Evolutionary conservation across 1,140 invertebrate species (phyloP), one percentile per base, ranked within the genome.

Genomic region (Euwallacea fornicatus): DNA sequence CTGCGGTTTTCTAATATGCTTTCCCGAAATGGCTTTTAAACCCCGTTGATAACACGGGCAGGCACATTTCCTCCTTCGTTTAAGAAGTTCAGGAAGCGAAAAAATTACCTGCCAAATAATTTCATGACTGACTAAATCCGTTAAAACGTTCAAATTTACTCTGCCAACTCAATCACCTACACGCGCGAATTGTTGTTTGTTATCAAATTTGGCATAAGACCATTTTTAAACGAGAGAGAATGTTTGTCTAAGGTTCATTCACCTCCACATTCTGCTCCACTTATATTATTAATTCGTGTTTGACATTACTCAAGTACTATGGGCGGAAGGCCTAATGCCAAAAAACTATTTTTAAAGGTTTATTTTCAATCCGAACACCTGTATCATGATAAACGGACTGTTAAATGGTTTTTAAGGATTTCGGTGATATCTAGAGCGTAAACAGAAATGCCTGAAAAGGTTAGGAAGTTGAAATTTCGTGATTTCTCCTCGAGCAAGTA

Each of bases 1-100:
- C 69, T 44, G 63, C 54, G 63, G 63, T 65, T 66, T 59, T 71
- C 69, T 71, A 71, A 71, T 66, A 59, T 53, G 69, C 69, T 71
- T 66, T 66, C 42, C 62, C 62, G 69, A 71, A 71, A 71, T 71
- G 69, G 42, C 21, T 33, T 33, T 33, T 33, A 33, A 33, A 33
- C 21, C 21, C 21, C 21, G 21, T 33, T 33, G 21, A 33, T 33
- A 33, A 33, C 21, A 33, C 21, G 21, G 21, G 21, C 21, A 33
- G 21, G 21, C 21, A 33, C 21, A 33, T 33, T 33, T 33, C 21
- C 21, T 33, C 21, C 21, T 33, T 33, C 21, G 21, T 33, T 33
- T 33, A 33, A 33, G 21, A 33, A 33, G 21, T 4, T 33, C 21
- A 2, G 21, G 21, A 4, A 33, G 21, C 21, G 21, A 33, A 33